Conservation (phyloP, 2,888 invertebrate species). For the Monoplex corrugatus region DNA sequence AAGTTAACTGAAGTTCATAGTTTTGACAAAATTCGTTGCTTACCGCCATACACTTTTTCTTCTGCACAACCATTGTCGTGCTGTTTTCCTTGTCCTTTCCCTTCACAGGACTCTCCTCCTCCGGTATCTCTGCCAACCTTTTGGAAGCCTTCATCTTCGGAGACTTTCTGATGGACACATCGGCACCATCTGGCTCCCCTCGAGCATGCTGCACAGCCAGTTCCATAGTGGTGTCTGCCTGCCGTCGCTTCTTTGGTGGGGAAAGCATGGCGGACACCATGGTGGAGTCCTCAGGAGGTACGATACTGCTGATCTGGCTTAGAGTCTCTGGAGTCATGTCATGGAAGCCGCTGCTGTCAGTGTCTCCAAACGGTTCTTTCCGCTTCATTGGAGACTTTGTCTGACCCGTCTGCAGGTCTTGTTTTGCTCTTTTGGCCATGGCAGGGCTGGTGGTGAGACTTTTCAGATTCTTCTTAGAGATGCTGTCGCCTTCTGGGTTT, state of each 20-base stretch:
- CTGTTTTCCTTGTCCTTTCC: slow-evolving; percentile 54
- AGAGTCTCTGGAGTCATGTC: slow-evolving; percentile 69
- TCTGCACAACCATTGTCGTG: neutral
- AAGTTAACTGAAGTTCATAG: too few species aligned
- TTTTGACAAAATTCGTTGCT: too few species aligned
- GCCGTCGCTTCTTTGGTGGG: slow-evolving; percentile 54
- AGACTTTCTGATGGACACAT: slow-evolving; percentile 62
- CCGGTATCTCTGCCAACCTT: neutral
- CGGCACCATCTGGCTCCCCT: slow-evolving; percentile 78
- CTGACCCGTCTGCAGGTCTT: neutral
- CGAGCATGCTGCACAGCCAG: slow-evolving; percentile 74
- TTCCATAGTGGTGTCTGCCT: slow-evolving; percentile 72
- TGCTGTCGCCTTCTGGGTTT: slow-evolving; percentile 73
- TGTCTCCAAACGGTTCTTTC: slow-evolving; percentile 20
- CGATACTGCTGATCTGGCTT: slow-evolving; percentile 75
- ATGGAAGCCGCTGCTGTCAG: slow-evolving; percentile 32
- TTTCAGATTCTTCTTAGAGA: slow-evolving; percentile 61
- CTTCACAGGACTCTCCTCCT: slow-evolving; percentile 54
- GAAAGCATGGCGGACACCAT: slow-evolving; percentile 60
- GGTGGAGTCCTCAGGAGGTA: slow-evolving; percentile 67
- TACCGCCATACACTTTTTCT: slow-evolving; percentile 28
- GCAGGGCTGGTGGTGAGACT: slow-evolving; percentile 60
- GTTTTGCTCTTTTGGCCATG: slow-evolving; percentile 59
- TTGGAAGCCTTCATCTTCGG: slow-evolving; percentile 47
- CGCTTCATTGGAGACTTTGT: neutral